These are phyloP conservation scores for Neosalanx taihuensis DNA, from an alignment of 2,797 vertebrate genomes.

Conservation along the genomic window DNA sequence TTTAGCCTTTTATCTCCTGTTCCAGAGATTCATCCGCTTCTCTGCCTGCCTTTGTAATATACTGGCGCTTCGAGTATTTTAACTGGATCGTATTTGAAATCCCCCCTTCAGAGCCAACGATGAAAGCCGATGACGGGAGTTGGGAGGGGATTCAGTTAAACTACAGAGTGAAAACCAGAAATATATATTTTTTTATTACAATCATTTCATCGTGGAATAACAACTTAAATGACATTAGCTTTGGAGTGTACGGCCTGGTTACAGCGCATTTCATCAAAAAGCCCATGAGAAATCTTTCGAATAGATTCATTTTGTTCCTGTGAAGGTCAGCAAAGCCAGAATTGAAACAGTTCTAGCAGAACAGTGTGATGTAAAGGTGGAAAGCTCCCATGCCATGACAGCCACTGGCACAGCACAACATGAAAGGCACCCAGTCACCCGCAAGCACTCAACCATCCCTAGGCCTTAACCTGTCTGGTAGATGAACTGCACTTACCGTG, in stretches of 20 bases:
- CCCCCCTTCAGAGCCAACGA: background rate
- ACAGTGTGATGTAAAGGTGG: constrained; percentile 2
- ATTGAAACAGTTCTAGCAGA: background rate
- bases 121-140: background rate
- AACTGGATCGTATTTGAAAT: background rate
- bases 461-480: constrained; percentile 21
- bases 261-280: constrained; percentile 9
- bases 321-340: constrained; percentile 4
- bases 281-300: background rate
- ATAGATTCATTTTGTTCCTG: constrained; percentile 5
- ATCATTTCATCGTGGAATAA: background rate
- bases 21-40: no score
- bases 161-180: background rate
- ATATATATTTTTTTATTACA: background rate
- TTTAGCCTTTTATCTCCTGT: no score
- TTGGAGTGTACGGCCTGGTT: constrained; percentile 4
- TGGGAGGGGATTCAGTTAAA: background rate
- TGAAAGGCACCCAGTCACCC: no score
- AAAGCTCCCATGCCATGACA: background rate
- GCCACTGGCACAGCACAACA: no score
- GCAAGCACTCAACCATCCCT: no score
- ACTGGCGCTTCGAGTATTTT: background rate
- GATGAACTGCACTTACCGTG: constrained; percentile 43
- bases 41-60: background rate
- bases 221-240: constrained; percentile 12